phyloP scores from a whole-genome alignment of 2,797 vertebrate species.

The Eurystomus glaucurus region DNA sequence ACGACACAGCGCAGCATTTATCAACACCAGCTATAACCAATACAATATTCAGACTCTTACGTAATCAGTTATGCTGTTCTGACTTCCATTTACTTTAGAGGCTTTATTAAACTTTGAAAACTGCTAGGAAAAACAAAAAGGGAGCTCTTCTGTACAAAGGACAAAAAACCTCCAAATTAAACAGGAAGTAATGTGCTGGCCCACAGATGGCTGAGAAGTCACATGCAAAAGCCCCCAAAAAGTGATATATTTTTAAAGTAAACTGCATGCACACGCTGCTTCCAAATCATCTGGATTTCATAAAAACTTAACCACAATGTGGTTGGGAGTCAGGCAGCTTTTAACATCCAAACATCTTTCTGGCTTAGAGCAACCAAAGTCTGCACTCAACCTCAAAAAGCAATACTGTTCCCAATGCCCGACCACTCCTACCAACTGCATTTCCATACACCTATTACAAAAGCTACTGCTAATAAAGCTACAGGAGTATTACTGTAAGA shows the following conservation, averaged over 20 bases:
- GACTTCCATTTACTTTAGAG: conserved; percentile 73
- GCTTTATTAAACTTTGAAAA: conserved; percentile 77
- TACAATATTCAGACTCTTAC: conserved; percentile 81
- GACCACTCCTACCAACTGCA: conserved; percentile 36
- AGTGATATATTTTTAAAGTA: conserved; percentile 75
- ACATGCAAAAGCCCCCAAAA: conserved; percentile 53
- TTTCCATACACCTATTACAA: conserved; percentile 21
- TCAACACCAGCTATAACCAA: conserved; percentile 75
- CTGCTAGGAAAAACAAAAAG: conserved; percentile 70
- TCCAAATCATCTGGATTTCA: conserved; percentile 86
- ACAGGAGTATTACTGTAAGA: neutral
- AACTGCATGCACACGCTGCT: conserved; percentile 69
- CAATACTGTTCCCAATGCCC: neutral
- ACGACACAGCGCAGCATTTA: conserved; percentile 78
- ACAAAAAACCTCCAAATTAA: conserved; percentile 77
- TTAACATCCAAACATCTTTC: conserved; percentile 75
- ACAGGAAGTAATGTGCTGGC: conserved; percentile 79
- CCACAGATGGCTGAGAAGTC: conserved; percentile 74
- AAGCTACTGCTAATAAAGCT: neutral
- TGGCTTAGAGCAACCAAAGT: conserved; percentile 61
- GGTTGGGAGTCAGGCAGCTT: conserved; percentile 73
- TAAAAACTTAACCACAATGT: conserved; percentile 78
- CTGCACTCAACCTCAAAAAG: conserved; percentile 45
- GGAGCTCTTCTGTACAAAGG: conserved; percentile 63
- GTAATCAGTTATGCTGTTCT: conserved; percentile 81